Base-by-base conservation (phyloP, 2,888 invertebrate genomes). In the Eupeodes luniger region DNA sequence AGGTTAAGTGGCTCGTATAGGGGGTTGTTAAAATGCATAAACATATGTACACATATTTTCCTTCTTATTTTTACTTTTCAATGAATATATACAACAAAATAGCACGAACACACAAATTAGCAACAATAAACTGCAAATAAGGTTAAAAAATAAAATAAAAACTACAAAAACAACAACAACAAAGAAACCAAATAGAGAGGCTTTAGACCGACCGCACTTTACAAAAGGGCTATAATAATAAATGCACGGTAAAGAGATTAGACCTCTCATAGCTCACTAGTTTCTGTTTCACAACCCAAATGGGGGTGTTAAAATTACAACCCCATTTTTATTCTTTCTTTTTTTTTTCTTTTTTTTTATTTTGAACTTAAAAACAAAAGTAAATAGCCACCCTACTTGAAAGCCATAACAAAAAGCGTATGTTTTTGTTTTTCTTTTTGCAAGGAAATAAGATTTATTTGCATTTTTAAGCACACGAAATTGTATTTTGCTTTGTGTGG, bases 91-190 rank as follows among this genome's bases (percentile, higher is more conserved):
- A 49, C 47, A 72, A 62, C 55, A 64, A 64, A 80, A 51, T 11
- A 77, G 49, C 72, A 82, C 78, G 69, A 59, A 81, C 66, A 81
- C 59, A 82, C 75, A 86, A 79, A 79, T 47, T 59, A 86, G 70
- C 79, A 72, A 72, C 72, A 72, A 85, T 55, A 70, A 59, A 80
- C 86, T 85, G 75, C 64, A 79, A 70, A 70, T 53, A 55, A 77
- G 67, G 72, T 77, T 72, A 81, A 19, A 16, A 59, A 81, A 70
- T 27, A 27, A 59, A 69, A 66, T 19, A 19, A 66, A 64, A 40
- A 53, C n/a, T n/a, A 62, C 4, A 16, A 62, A 19, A 11, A 64
- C 11, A 11, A 70, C 5, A 67, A 67, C 34, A 11, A 9, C 9
- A 62, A 64, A 53, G 53, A 55, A 40, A 12, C 12, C 53, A n/a